Evolutionary conservation across 37 sponge, comb jelly and placozoan species (phyloP).

Genomic region (Mnemiopsis leidyi): DNA sequence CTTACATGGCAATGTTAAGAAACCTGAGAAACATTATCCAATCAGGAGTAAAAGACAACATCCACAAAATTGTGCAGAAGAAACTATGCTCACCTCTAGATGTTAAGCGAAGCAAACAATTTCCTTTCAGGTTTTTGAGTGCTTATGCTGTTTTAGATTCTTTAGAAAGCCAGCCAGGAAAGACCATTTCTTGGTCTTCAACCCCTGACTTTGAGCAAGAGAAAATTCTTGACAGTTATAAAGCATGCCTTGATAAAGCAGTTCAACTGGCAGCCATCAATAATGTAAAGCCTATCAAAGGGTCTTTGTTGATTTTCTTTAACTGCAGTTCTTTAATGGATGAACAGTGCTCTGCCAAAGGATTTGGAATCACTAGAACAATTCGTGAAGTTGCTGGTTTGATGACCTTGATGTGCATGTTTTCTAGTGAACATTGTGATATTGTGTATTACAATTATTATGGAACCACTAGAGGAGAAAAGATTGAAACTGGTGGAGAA

Average conservation of each 20-base stretch:
- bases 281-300: constrained; percentile 95
- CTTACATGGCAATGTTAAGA: constrained; percentile 98
- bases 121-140: constrained; percentile 97
- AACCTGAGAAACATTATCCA: constrained; percentile 93
- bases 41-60: constrained; percentile 76
- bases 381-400: constrained; percentile 75
- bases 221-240: constrained; percentile 72
- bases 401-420: constrained; percentile 96
- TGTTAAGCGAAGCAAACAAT: constrained; percentile 92
- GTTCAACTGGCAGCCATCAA: constrained; percentile 90
- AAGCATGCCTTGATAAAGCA: constrained; percentile 84
- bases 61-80: constrained; percentile 82
- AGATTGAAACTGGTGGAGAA: constrained; percentile 59
- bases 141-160: constrained; percentile 83
- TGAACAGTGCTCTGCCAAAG: constrained; percentile 78
- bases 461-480: not conserved
- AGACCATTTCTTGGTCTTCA: constrained; percentile 35
- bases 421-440: constrained; percentile 88
- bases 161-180: not conserved
- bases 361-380: not conserved
- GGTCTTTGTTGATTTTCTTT: constrained; percentile 87
- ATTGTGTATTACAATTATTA: constrained; percentile 64
- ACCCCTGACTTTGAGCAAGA: constrained; percentile 36
- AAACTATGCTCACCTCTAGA: constrained; percentile 79
- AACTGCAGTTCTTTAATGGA: constrained; percentile 77